phyloP scores from a whole-genome alignment of 2,113 vertebrate genomes.

The Peromyscus maniculatus region DNA sequence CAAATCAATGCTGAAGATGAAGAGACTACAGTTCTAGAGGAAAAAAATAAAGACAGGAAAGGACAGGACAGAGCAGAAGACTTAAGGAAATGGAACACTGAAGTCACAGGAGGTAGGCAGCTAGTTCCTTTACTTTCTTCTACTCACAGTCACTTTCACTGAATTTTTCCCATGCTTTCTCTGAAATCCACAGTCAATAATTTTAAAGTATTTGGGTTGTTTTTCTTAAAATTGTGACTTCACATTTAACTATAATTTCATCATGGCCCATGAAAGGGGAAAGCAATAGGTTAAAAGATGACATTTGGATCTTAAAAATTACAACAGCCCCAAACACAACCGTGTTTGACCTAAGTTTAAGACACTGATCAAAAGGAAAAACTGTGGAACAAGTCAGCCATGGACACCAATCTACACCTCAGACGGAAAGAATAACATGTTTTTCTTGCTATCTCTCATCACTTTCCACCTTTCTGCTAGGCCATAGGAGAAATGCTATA shows the following conservation, averaged over 20 bases:
- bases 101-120: background rate
- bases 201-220: background rate
- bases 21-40: background rate
- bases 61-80: background rate
- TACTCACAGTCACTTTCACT: background rate
- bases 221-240: conserved; percentile 55
- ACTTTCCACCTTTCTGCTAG: background rate
- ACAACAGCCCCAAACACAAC: background rate
- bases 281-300: background rate
- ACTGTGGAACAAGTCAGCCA: background rate
- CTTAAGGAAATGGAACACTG: background rate
- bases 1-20: background rate
- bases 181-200: background rate
- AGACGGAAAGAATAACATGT: background rate
- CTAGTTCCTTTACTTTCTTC: background rate
- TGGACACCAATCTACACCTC: background rate
- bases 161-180: background rate
- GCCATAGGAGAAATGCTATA: background rate
- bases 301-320: conserved; percentile 8
- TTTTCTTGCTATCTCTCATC: background rate
- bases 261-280: background rate
- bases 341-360: conserved; percentile 1
- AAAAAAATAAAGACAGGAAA: background rate
- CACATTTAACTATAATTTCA: background rate
- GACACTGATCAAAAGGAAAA: conserved; percentile 8